A percentile compares a stretch with the other conserved stretches of the same genome.
phyloP scores from a whole-genome alignment of 2,113 vertebrate species.

The Galemys pyrenaicus region DNA sequence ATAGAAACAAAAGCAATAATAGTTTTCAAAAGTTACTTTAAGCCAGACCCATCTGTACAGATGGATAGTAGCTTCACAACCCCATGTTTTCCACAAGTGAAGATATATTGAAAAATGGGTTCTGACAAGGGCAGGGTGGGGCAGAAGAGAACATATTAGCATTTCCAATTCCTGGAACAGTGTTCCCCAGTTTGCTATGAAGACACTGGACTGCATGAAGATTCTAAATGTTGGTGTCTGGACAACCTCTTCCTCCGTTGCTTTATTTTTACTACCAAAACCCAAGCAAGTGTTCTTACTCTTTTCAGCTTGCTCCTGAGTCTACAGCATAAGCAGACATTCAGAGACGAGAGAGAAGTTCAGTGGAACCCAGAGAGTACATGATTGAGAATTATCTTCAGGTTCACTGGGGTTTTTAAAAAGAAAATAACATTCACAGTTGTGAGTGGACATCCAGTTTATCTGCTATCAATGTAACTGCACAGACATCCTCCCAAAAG shows the following conservation, averaged over 20 bases:
- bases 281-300: not conserved
- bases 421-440: not conserved
- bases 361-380: rapidly evolving
- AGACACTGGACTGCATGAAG: rapidly evolving
- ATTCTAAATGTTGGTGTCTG: not conserved
- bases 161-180: not conserved
- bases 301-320: not conserved
- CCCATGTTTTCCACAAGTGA: not conserved
- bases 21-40: not conserved
- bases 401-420: constrained; percentile 8
- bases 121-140: rapidly evolving
- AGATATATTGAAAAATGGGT: not conserved
- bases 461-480: not conserved
- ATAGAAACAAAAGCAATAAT: not conserved
- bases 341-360: not conserved
- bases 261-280: not conserved
- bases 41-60: not conserved
- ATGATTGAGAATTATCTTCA: not conserved
- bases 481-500: not conserved
- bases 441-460: not conserved
- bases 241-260: not conserved
- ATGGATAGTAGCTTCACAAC: not conserved
- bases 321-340: not conserved
- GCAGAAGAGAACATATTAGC: not conserved
- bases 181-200: rapidly evolving